Evolutionary conservation across 2,797 vertebrate species (phyloP).

Genomic region (Periophthalmus magnuspinnatus): DNA sequence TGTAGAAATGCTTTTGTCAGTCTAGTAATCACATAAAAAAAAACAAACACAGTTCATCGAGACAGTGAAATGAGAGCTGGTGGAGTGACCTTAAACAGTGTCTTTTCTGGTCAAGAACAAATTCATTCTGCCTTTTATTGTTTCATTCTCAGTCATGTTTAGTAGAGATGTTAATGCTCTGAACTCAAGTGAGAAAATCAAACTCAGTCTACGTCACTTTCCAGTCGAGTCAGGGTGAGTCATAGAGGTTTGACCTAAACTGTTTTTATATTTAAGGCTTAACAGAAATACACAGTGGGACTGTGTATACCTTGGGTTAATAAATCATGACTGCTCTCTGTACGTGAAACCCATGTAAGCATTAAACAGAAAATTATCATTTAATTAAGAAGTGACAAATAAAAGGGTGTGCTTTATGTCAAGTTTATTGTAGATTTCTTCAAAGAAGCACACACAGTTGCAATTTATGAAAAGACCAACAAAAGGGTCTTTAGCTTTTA

Average conservation of each 20-base stretch:
- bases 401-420: too few relatives aligned
- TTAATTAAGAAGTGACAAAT: too few relatives aligned
- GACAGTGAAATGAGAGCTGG: not conserved
- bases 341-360: too few relatives aligned
- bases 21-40: not conserved
- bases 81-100: not conserved
- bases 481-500: too few relatives aligned
- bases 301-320: too few relatives aligned
- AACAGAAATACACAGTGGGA: too few relatives aligned
- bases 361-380: too few relatives aligned
- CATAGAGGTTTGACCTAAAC: not conserved
- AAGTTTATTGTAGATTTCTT: too few relatives aligned
- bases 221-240: not conserved
- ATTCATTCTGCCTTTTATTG: not conserved
- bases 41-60: not conserved
- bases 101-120: not conserved
- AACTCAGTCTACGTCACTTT: not conserved
- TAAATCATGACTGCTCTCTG: too few relatives aligned
- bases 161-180: not conserved
- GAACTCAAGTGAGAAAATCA: not conserved
- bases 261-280: not conserved
- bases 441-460: too few relatives aligned
- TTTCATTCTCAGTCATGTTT: not conserved
- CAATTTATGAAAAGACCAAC: too few relatives aligned
- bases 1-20: not conserved